phyloP scores from a whole-genome alignment of 2,888 invertebrate genomes.

The Acanthoscelides obtectus region DNA sequence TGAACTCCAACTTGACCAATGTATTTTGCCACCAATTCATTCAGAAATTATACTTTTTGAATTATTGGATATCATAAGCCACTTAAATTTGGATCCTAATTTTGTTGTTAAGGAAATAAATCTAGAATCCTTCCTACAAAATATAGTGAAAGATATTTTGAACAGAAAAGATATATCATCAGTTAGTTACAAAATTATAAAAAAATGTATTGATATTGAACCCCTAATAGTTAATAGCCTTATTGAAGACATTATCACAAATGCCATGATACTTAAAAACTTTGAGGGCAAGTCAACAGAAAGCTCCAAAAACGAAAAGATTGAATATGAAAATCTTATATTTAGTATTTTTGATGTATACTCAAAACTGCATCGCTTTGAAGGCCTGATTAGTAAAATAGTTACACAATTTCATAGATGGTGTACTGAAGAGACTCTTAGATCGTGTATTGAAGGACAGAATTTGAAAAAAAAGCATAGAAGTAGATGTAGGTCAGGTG shows the following conservation, averaged over 20 bases:
- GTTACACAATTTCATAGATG: slow-evolving; percentile 16
- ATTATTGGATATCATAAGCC: slow-evolving; percentile 25
- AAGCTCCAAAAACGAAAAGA: no score
- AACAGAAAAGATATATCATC: slow-evolving; percentile 26
- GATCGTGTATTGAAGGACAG: slow-evolving; percentile 4
- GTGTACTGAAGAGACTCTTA: slow-evolving; percentile 32
- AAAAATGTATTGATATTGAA: slow-evolving; percentile 33
- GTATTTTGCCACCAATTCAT: slow-evolving; percentile 14
- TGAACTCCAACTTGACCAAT: slow-evolving; percentile 15
- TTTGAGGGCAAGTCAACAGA: no score
- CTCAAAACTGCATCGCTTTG: slow-evolving; percentile 39
- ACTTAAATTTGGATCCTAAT: slow-evolving; percentile 23
- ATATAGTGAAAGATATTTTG: slow-evolving; percentile 32
- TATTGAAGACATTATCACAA: slow-evolving; percentile 32
- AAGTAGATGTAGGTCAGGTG: slow-evolving; percentile 2
- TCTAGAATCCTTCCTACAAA: slow-evolving; percentile 33
- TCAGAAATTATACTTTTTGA: slow-evolving; percentile 29
- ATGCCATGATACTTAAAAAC: slow-evolving; percentile 34
- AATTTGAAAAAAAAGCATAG: slow-evolving; percentile 5
- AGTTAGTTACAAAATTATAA: slow-evolving; percentile 33
- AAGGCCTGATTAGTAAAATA: slow-evolving; percentile 40
- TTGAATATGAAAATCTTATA: slow-evolving; percentile 26
- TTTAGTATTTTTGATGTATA: slow-evolving; percentile 38
- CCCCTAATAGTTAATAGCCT: slow-evolving; percentile 39
- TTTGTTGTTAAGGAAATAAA: slow-evolving; percentile 29